Evolutionary conservation across 2,797 vertebrate genomes (phyloP), one percentile per base, ranked within the genome.

Genomic region (Melanotaenia maccullochi): DNA sequence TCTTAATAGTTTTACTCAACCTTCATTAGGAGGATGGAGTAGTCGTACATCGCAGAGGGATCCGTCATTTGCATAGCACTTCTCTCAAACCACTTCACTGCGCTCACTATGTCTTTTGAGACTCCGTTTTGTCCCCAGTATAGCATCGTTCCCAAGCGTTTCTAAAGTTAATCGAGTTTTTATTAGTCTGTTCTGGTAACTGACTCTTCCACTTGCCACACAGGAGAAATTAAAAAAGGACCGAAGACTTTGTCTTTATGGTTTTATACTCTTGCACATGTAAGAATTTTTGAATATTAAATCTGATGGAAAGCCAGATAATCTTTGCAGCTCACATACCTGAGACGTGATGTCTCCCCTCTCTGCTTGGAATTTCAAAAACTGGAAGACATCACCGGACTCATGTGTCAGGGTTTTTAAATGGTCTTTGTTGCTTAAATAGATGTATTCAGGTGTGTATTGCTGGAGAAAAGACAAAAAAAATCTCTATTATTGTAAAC

Each of bases 101-200:
- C 97, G 0, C 92, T 92, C 64, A 70, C 86, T 0, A 92, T 83
- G 79, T 99, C 96, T 93, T 97, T 97, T 22, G 92, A 84, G 65
- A 97, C 89, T n/a, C 97, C 96, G 62, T 95, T 95, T 24, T 95
- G 96, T 28, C 97, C 97, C 95, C 96, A 97, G 85, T 95, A 96
- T 42, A 97, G 91, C 94, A 97, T 95, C 73, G 92, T 89, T 63
- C 95, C 97, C 87, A 98, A 54, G 14, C 82, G 88, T 94, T 95
- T 97, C 97, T 98, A 62, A 36, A 90, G 71, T 82, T 56, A 77
- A 61, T 28, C 58, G 5, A 76, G 61, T 54, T 70, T 71, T 63
- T 64, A 79, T 75, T 67, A 73, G 77, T 12, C 22, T 69, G 11
- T 25, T 75, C 52, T 73, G 30, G 65, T 69, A 60, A 61, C 38